Conservation (phyloP, 53 echinoderm and acorn worm genomes). For the Henricia sp. region DNA sequence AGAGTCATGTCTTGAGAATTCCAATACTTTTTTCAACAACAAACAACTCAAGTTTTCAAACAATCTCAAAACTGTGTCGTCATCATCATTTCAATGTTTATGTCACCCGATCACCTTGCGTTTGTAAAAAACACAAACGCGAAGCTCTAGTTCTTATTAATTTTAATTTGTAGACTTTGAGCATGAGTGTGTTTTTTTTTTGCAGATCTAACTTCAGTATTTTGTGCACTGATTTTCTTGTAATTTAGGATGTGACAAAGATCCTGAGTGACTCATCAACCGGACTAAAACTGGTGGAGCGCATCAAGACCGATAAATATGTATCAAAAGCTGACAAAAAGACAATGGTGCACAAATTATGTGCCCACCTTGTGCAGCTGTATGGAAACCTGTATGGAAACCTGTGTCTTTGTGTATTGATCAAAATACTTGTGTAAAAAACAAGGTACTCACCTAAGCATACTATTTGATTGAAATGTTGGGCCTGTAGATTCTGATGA, state of each 20-base stretch:
- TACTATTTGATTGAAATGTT: neutral
- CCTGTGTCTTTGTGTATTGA: neutral
- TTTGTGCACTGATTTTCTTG: neutral
- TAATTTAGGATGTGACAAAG: neutral
- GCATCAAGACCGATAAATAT: neutral
- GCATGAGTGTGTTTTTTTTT: too few relatives aligned
- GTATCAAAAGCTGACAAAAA: neutral
- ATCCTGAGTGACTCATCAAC: neutral
- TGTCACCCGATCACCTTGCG: too few relatives aligned
- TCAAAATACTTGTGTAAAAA: neutral
- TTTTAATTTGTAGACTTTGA: too few relatives aligned
- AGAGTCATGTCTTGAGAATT: too few relatives aligned
- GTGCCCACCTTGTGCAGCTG: slow-evolving; percentile 14
- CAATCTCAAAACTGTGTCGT: too few relatives aligned
- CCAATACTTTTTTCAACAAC: too few relatives aligned
- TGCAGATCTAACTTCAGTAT: too few relatives aligned
- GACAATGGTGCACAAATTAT: neutral
- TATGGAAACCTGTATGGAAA: neutral
- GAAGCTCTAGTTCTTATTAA: too few relatives aligned
- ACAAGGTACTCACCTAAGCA: neutral
- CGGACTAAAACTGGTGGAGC: neutral
- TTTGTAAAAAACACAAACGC: too few relatives aligned
- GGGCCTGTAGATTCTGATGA: neutral
- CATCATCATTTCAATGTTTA: too few relatives aligned
- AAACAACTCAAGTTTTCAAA: too few relatives aligned